Percentiles rank a stretch among this genome's conserved stretches.
Evolutionary conservation across 2,113 vertebrate species (phyloP).

Genomic region (Amblyornis subalaris): DNA sequence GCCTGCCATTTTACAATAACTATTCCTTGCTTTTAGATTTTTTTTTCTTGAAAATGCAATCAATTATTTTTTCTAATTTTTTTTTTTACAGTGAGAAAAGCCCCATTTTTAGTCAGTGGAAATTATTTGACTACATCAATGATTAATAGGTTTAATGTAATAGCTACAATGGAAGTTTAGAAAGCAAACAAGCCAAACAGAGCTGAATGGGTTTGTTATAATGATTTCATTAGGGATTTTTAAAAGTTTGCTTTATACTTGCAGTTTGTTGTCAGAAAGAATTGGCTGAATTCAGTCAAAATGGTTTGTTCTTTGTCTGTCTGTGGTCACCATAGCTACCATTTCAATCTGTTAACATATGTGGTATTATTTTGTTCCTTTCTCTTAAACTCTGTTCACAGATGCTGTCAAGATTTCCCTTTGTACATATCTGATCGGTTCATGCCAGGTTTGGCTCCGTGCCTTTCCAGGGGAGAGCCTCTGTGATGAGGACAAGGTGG

Average conservation of each 20-base stretch:
- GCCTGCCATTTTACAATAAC: neutral
- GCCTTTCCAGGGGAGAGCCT: neutral
- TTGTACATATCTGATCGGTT: neutral
- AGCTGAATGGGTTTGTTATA: neutral
- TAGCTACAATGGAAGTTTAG: slow-evolving; percentile 11
- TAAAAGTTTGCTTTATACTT: slow-evolving; percentile 55
- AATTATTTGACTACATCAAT: neutral
- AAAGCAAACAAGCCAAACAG: slow-evolving; percentile 22
- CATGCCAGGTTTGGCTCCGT: neutral
- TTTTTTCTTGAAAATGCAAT: neutral
- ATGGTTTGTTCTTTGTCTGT: slow-evolving; percentile 64
- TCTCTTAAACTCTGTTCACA: slow-evolving; percentile 60
- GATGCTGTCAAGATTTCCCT: slow-evolving; percentile 58
- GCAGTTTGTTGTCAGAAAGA: slow-evolving; percentile 49
- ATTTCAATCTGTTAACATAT: slow-evolving; percentile 66
- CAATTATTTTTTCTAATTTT: neutral
- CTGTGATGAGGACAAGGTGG: neutral
- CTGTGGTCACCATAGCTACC: slow-evolving; percentile 68
- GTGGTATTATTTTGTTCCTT: slow-evolving; percentile 64
- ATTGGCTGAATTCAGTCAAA: slow-evolving; percentile 47
- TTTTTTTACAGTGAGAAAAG: neutral
- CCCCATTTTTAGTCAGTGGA: neutral
- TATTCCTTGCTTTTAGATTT: neutral
- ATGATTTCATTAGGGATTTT: slow-evolving; percentile 38
- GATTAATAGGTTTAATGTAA: slow-evolving; percentile 37